phyloP scores from a whole-genome alignment of 2,113 vertebrate genomes.

The Caranx melampygus region DNA sequence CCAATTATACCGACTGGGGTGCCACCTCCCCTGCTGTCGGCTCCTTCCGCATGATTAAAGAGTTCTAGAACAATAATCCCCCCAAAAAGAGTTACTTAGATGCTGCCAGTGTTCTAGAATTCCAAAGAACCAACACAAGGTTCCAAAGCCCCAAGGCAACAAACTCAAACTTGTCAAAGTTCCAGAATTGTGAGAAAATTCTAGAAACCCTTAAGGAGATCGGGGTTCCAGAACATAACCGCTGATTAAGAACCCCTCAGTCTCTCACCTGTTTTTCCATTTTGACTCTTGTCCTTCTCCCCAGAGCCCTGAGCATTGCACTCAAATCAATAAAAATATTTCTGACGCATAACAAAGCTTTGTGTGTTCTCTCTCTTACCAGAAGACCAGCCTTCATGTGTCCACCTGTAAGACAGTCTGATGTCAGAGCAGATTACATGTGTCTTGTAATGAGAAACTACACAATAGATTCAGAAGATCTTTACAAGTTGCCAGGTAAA shows the following conservation, averaged over 20 bases:
- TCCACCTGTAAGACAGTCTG: not conserved
- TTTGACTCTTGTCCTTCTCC: not conserved
- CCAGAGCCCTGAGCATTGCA: not conserved
- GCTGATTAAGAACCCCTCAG: not conserved
- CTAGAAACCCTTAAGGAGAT: not conserved
- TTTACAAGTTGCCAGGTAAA: not conserved
- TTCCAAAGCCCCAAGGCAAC: not conserved
- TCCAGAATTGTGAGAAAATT: not conserved
- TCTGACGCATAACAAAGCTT: not conserved
- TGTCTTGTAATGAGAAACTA: not conserved
- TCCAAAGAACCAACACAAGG: not conserved
- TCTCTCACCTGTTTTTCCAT: not conserved
- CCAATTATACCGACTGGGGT: conserved; percentile 73
- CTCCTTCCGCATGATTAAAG: conserved; percentile 74
- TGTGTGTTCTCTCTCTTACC: not conserved
- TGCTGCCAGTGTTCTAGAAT: not conserved
- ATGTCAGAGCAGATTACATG: not conserved
- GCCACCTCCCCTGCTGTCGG: conserved; percentile 66
- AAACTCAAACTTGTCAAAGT: not conserved
- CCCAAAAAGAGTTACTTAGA: too few species aligned
- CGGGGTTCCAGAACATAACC: not conserved
- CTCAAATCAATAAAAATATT: conserved; percentile 31
- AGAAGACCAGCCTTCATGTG: not conserved
- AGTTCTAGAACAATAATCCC: conserved; percentile 53
- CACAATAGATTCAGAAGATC: too few species aligned